A percentile compares a stretch with the other conserved stretches of the same genome.
Evolutionary conservation across 2,888 invertebrate species (phyloP).

Genomic region (Agrotis clavis): DNA sequence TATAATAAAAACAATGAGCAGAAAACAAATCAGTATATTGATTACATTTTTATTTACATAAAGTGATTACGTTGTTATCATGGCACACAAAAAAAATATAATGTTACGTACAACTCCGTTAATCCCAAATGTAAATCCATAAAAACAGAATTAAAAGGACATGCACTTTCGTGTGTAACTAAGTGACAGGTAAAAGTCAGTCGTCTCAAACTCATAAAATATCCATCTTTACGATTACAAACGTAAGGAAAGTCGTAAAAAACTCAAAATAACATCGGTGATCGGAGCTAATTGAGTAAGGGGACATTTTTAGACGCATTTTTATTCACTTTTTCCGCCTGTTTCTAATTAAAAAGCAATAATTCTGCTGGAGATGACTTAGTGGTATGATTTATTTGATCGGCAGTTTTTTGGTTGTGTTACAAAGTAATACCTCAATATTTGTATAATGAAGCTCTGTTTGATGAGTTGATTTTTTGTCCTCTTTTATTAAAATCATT

Average conservation of each 20-base stretch:
- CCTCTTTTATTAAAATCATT: background rate
- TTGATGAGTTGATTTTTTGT: background rate
- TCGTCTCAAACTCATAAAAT: conserved; percentile 44
- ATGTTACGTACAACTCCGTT: background rate
- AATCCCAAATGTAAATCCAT: background rate
- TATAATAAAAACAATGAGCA: background rate
- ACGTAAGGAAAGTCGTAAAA: conserved; percentile 62
- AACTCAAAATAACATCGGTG: conserved; percentile 66
- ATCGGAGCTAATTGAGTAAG: conserved; percentile 75
- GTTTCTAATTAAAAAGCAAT: conserved; percentile 82
- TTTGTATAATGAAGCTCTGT: conserved; percentile 34
- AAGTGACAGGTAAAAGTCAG: conserved; percentile 20
- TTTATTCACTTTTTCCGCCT: conserved; percentile 72
- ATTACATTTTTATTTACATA: too few species aligned
- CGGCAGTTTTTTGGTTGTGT: conserved; percentile 66
- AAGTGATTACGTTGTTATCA: background rate
- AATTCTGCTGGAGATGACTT: conserved; percentile 70
- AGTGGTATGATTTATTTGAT: conserved; percentile 74
- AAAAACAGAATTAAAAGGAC: conserved; percentile 23
- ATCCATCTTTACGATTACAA: conserved; percentile 65
- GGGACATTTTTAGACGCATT: conserved; percentile 62
- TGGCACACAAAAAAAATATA: background rate
- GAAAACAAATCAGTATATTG: background rate
- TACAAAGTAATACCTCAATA: conserved; percentile 56
- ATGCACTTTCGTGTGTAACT: conserved; percentile 1